Evolutionary conservation across 2,888 invertebrate genomes (phyloP).

Genomic region (Sphaerophoria taeniata): DNA sequence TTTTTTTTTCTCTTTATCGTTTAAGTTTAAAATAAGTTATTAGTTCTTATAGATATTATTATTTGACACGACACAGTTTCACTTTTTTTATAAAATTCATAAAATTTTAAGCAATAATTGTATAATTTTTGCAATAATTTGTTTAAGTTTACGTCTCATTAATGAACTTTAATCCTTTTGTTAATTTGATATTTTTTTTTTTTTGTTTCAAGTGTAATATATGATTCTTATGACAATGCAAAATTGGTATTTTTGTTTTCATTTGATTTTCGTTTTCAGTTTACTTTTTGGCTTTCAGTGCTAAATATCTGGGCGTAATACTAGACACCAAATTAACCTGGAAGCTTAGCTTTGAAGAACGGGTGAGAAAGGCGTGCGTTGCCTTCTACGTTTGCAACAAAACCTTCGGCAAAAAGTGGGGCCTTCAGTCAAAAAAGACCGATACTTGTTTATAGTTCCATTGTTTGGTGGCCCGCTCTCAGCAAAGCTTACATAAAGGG

Average conservation of each 20-base stretch:
- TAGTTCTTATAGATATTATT: conserved; percentile 12
- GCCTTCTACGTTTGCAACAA: too few relatives aligned
- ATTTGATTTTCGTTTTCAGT: neutral
- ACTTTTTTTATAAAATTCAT: conserved; percentile 1
- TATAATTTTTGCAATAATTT: conserved; percentile 44
- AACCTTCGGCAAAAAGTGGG: too few relatives aligned
- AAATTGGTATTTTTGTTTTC: conserved; percentile 50
- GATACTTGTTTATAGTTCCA: too few relatives aligned
- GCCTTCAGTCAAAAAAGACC: too few relatives aligned
- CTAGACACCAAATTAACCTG: too few relatives aligned
- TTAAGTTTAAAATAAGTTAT: conserved; percentile 27
- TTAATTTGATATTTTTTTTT: conserved; percentile 59
- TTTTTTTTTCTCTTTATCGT: conserved; percentile 39
- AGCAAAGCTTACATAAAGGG: too few relatives aligned
- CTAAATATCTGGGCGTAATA: too few relatives aligned
- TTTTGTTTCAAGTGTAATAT: conserved; percentile 61
- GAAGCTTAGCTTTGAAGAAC: too few relatives aligned
- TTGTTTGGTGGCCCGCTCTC: too few relatives aligned
- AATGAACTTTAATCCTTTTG: conserved; percentile 49
- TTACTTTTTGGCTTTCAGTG: too few relatives aligned
- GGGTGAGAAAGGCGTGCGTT: too few relatives aligned
- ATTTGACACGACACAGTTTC: neutral
- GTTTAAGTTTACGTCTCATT: conserved; percentile 25
- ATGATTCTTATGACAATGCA: conserved; percentile 68
- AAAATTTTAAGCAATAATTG: conserved; percentile 18